Conservation (phyloP, 2,113 vertebrate species). For the Alligator mississippiensis region DNA sequence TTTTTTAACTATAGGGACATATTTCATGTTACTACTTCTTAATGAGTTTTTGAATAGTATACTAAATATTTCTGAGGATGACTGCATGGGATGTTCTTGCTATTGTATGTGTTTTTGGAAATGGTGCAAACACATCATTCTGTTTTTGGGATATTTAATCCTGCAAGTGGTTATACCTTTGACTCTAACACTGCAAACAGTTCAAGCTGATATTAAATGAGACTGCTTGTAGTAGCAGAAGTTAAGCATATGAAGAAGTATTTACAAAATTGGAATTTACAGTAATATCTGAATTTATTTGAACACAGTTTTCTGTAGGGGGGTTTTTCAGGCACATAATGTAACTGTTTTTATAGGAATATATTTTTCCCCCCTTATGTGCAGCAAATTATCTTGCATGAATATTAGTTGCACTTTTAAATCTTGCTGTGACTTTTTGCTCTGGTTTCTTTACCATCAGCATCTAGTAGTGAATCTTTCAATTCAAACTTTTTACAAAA, state of each 20-base stretch:
- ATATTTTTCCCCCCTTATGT: background rate
- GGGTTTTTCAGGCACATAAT: background rate
- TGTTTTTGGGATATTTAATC: accelerated
- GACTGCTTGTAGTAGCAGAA: background rate
- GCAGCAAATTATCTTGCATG: background rate
- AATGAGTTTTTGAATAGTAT: background rate
- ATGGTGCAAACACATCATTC: background rate
- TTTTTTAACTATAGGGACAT: background rate
- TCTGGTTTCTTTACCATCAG: background rate
- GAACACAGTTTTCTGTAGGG: background rate
- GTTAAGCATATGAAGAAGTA: background rate
- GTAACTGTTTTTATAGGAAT: background rate
- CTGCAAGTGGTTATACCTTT: background rate
- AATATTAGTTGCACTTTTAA: background rate
- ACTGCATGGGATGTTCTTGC: background rate
- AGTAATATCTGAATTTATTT: background rate
- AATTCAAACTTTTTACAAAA: background rate
- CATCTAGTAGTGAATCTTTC: background rate
- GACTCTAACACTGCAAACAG: background rate
- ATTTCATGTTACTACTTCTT: background rate
- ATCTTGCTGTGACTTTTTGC: background rate
- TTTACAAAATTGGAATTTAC: background rate
- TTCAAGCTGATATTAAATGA: background rate
- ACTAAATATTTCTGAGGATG: background rate
- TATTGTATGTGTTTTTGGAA: background rate